Percentiles rank a stretch among this genome's conserved stretches.
These are phyloP conservation scores for Isichthys henryi DNA, from an alignment of 2,113 vertebrate genomes.

Conservation along the genomic window DNA sequence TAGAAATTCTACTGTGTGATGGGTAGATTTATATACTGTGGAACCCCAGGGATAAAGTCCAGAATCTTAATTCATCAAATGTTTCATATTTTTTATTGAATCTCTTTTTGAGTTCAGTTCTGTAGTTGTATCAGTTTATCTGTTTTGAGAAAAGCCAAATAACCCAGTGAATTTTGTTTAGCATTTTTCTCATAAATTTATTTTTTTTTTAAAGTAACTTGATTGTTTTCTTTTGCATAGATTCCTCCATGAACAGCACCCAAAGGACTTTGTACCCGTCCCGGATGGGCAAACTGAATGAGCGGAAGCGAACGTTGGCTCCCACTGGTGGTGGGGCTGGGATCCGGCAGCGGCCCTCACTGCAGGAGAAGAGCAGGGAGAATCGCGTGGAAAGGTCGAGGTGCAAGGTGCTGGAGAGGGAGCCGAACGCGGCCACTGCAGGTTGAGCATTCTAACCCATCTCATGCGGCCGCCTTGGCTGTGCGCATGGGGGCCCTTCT, in stretches of 20 bases:
- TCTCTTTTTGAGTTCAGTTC: neutral
- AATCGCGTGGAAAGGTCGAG: constrained; percentile 43
- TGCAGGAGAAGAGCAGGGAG: constrained; percentile 56
- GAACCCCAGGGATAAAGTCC: neutral
- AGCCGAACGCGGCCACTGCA: constrained; percentile 43
- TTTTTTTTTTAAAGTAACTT: neutral
- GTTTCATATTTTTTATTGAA: neutral
- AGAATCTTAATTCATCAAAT: neutral
- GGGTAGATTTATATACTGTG: neutral
- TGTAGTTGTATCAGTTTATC: neutral
- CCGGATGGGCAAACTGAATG: constrained; percentile 32
- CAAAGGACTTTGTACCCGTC: constrained; percentile 42
- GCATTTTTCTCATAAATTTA: neutral
- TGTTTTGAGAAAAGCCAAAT: neutral
- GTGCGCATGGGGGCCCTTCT: neutral
- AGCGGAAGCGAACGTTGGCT: constrained; percentile 52
- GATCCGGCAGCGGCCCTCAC: constrained; percentile 43
- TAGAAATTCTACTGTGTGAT: neutral
- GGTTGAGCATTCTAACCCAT: constrained; percentile 42
- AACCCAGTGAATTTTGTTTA: neutral
- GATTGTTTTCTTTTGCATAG: constrained; percentile 37
- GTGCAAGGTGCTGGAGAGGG: constrained; percentile 40
- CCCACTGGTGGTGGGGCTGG: constrained; percentile 43
- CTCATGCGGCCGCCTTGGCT: neutral
- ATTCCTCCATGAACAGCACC: constrained; percentile 41